Conservation (phyloP, 2,888 invertebrate genomes). For the Eupithecia exiguata region DNA sequence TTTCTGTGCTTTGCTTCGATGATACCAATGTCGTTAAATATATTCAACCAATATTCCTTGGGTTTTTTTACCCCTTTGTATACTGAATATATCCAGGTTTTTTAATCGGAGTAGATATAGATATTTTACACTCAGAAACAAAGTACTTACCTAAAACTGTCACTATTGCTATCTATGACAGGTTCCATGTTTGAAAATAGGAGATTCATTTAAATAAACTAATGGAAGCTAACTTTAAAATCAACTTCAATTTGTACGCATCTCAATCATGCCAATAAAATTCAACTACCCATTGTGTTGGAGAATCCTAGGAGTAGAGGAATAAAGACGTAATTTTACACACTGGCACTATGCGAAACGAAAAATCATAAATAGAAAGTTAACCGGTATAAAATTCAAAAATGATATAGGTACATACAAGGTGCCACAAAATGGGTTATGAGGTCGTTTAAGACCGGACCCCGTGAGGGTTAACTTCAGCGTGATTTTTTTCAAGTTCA, state of each 20-base stretch:
- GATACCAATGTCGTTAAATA: too few species aligned
- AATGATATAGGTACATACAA: too few species aligned
- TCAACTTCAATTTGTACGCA: constrained; percentile 19
- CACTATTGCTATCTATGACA: neutral
- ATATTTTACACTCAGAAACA: neutral
- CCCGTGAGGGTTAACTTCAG: too few species aligned
- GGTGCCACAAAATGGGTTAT: neutral
- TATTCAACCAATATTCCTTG: too few species aligned
- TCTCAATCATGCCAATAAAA: constrained; percentile 23
- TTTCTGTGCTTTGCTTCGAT: too few species aligned
- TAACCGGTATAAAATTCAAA: neutral
- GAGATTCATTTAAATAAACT: neutral
- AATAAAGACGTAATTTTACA: neutral
- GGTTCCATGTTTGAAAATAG: neutral
- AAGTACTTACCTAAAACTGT: too few species aligned
- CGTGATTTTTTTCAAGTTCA: too few species aligned
- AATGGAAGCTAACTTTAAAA: constrained; percentile 9
- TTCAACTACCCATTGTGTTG: constrained; percentile 22
- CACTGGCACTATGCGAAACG: neutral
- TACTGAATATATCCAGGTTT: too few species aligned
- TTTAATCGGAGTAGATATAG: too few species aligned
- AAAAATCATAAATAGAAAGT: neutral
- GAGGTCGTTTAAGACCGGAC: too few species aligned
- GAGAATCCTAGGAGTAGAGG: constrained; percentile 5
- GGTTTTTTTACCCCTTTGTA: too few species aligned